These are phyloP conservation scores for Artibeus jamaicensis DNA, from an alignment of 2,797 vertebrate species.

Conservation along the genomic window DNA sequence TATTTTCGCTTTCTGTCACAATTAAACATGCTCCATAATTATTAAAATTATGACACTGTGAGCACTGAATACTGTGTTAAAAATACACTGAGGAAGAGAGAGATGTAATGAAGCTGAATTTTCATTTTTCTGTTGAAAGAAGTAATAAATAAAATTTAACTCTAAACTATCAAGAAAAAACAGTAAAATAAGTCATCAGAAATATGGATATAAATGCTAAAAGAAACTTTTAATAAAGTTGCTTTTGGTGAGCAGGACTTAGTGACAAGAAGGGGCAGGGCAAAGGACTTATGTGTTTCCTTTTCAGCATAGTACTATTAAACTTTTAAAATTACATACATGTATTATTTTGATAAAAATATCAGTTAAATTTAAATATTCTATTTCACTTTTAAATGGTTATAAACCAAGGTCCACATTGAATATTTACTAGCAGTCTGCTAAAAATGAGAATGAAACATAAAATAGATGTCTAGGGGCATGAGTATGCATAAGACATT, in stretches of 20 bases:
- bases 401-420: not conserved
- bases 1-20: not conserved
- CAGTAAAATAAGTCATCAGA: not conserved
- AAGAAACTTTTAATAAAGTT: not conserved
- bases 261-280: not conserved
- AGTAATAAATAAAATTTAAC: constrained; percentile 2
- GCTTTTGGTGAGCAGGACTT: not conserved
- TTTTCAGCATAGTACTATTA: not conserved
- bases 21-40: not conserved
- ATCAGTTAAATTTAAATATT: constrained; percentile 17
- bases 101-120: constrained; percentile 7
- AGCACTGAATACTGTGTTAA: not conserved
- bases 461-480: not conserved
- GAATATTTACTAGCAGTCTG: constrained; percentile 2
- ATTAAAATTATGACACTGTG: not conserved
- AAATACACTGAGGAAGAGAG: not conserved
- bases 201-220: not conserved
- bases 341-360: constrained; percentile 40
- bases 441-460: not conserved
- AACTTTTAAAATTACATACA: not conserved
- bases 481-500: not conserved
- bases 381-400: not conserved
- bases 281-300: not conserved
- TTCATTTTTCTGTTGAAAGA: constrained; percentile 32
- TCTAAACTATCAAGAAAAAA: constrained; percentile 16